Base-by-base conservation (phyloP, 2,797 vertebrate species). In the Rhinichthys osculus region DNA sequence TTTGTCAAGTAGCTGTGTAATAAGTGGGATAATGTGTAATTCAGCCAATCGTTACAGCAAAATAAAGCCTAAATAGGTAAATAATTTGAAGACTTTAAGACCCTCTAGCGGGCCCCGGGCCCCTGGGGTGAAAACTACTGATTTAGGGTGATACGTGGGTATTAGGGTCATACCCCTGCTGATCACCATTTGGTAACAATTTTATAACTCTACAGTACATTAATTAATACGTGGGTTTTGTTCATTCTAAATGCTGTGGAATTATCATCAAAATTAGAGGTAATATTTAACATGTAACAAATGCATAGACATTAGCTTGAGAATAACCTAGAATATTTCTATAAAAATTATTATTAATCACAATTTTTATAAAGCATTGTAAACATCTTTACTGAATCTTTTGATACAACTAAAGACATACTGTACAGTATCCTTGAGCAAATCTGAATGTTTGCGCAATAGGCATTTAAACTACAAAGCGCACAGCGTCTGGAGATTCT, bases 381-480 rank as follows among this genome's bases (percentile, higher is more conserved):
- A 62, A 78, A 44, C 13, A 62, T 62, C 23, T 42, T 42, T 27
- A 1, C 23, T 44, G n/a, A 42, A 78, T 42, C 40, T 40, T 78
- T 11, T 78, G 77, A 62, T 23, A 38, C 40, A 77, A 38, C 74
- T 77, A 77, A 77, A 76, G 27, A 69, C 62, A 66, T 33, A n/a
- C 64, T 40, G 59, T 13, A 67, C 42, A 38, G 19, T 59, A 50
- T 57, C 35, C 59, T 44, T 40, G 23, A 40, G 17, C 14, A 27
- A 77, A 33, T 30, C 0, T 0, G 19, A 72, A 78, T 23, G 38
- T 62, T 69, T 69, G 38, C 1, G 11, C 16, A 71, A 81, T 76
- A 81, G 40, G 42, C n/a, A 54, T 81, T 81, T 67, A 70, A 80
- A 85, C 52, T 73, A 64, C 17, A 85, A 77, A 87, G 74, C 16